Evolutionary conservation across 1,140 invertebrate species (phyloP), one percentile per base, ranked within the genome.

Genomic region (Anastrepha ludens): DNA sequence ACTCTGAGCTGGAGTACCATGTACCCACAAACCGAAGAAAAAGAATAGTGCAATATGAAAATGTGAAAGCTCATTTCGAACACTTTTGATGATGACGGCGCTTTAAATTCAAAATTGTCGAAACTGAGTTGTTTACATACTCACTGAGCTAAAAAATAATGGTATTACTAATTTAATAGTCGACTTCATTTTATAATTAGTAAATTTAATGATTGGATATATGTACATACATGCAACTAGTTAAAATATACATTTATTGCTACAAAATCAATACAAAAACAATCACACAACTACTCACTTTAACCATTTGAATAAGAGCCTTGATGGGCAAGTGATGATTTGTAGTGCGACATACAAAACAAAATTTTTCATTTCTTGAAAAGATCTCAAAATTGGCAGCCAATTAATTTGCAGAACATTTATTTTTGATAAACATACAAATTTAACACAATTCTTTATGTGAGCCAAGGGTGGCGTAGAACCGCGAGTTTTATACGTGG

Each of bases 331-430:
- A 5, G 70, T 74, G 11, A 29, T 50, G 41, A 74, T 3, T 74
- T n/a, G 70, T 74, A 47, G 70, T 50, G 2, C 17, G 62, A 44
- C 55, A 41, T 74, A 65, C 55, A 41, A 87, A 65, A 85, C 58
- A 85, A 81, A 65, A 88, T 20, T 81, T 62, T 86, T 59, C 58
- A 86, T 85, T 50, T 88, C 85, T 88, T 70, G 60, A 88, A 89
- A 86, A 91, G 91, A 92, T 92, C 91, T 92, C 91, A 92, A 89
- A 92, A 92, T 92, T 91, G 91, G 91, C 91, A 90, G 85, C 87
- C 87, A 91, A 90, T 88, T 87, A 85, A 59, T 87, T 88, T 58
- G 58, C 47, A 55, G n/a, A 39, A 85, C 44, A 9, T 62, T 15
- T 86, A 17, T 86, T 59, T 62, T 86, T 86, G 29, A 39, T 59